These are phyloP conservation scores for Orchestia grillus DNA, from an alignment of 1,140 invertebrate genomes.

Conservation along the genomic window DNA sequence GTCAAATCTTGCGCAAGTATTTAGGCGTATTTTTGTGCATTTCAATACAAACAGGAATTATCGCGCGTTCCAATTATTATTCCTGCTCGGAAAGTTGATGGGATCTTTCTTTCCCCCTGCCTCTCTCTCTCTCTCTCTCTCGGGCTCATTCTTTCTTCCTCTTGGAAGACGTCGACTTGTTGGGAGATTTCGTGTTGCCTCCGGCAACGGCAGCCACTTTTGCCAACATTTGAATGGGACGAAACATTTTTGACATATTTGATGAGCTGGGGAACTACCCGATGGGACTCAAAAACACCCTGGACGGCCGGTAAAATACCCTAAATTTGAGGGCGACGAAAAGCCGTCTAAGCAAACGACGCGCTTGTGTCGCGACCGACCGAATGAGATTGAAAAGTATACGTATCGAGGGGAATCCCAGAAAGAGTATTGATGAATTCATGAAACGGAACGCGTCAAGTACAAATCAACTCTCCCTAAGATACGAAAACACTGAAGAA, in stretches of 20 bases:
- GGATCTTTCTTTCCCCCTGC: not conserved
- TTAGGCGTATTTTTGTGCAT: conserved; percentile 39
- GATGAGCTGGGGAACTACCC: conserved; percentile 24
- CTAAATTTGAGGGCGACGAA: not conserved
- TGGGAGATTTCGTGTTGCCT: conserved; percentile 12
- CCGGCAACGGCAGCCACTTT: not conserved
- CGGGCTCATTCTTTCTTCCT: not conserved
- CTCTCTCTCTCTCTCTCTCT: too few relatives aligned
- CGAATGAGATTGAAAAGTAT: too few relatives aligned
- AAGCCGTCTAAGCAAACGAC: not conserved
- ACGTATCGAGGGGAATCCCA: not conserved
- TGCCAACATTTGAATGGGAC: not conserved
- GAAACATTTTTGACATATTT: conserved; percentile 23
- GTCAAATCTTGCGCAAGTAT: conserved; percentile 34
- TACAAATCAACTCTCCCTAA: not conserved
- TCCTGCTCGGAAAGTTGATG: conserved; percentile 34
- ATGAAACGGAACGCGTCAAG: not conserved
- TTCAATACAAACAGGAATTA: conserved; percentile 57
- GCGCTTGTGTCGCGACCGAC: too few relatives aligned
- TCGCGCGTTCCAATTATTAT: conserved; percentile 48
- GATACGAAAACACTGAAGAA: too few relatives aligned
- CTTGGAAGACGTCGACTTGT: not conserved
- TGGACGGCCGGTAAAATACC: not conserved
- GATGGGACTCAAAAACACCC: not conserved
- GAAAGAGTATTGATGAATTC: not conserved